phyloP scores from a whole-genome alignment of 2,113 vertebrate species.

The Centrocercus urophasianus region DNA sequence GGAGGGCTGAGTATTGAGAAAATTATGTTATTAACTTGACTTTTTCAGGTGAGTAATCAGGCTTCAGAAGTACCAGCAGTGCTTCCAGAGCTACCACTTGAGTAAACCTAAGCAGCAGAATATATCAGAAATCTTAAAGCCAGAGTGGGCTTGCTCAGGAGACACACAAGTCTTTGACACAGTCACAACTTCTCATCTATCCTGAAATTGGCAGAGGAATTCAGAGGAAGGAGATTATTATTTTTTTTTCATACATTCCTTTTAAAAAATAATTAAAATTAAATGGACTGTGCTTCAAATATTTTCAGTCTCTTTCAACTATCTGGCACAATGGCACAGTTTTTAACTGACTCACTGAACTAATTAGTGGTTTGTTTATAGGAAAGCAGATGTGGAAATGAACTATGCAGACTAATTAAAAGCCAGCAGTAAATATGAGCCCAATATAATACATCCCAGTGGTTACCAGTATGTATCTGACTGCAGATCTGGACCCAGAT shows the following conservation, averaged over 20 bases:
- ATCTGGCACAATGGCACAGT: constrained; percentile 35
- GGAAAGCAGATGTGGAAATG: constrained; percentile 67
- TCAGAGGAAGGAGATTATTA: neutral
- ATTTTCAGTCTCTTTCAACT: constrained; percentile 50
- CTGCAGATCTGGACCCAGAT: neutral
- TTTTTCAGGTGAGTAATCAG: constrained; percentile 21
- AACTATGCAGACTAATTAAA: constrained; percentile 61
- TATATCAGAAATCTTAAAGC: neutral
- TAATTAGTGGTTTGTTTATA: constrained; percentile 65
- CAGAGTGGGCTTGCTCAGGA: neutral
- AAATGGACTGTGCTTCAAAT: constrained; percentile 28
- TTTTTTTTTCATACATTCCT: neutral
- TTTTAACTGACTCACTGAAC: constrained; percentile 58
- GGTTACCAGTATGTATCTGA: neutral
- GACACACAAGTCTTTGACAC: neutral
- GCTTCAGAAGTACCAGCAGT: neutral
- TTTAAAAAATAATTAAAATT: constrained; percentile 37
- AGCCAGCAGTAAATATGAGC: constrained; percentile 33
- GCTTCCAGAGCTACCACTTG: neutral
- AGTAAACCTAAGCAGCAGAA: neutral
- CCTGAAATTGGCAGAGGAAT: constrained; percentile 18
- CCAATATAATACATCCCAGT: neutral
- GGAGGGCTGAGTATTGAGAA: neutral
- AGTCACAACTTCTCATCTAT: neutral
- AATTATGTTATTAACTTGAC: neutral